Base-by-base conservation (phyloP, 2,113 vertebrate species). In the Neolamprologus ventralis region DNA sequence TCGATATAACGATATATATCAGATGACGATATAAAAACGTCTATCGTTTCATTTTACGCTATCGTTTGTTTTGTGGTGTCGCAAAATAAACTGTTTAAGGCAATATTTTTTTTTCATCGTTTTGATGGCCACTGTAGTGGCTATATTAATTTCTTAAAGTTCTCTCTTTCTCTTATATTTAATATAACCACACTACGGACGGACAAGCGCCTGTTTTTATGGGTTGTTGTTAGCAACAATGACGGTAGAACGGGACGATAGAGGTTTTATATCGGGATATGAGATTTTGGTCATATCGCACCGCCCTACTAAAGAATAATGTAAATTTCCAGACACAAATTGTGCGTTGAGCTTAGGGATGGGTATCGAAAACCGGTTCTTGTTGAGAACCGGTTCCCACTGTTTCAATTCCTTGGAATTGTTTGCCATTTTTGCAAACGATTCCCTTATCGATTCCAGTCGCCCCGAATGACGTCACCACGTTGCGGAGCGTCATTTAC, bases 101-200 rank as follows among this genome's bases (percentile, higher is more conserved):
- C 51, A 21, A 21, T n/a, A 6, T n/a, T n/a, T n/a, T n/a, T 6
- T 21, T 51, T 21, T 51, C 9, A n/a, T 53, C 0, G 9, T 23
- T 23, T 23, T 23, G 23, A 23, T 23, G 23, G 23, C 23, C 23
- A 23, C 23, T 23, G 23, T 23, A 23, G 23, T 23, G 23, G 23
- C 3, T 23, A 23, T 23, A 23, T 23, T 23, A 23, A 23, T 23
- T 23, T 23, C 23, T 23, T 23, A 23, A 23, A 23, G 23, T 23
- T 23, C 23, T 23, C 23, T 23, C 23, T 23, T 23, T 23, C 23
- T 23, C 23, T 10, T 2, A 53, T 11, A 53, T 53, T 53, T 53
- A 2, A 53, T 53, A 21, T 53, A 53, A 53, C 19, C 51, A 21
- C 51, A 53, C 19, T 53, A n/a, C 3, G 0, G 49, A 53, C 0